Conservation (phyloP, 1,140 invertebrate species). For the Oppia nitens region DNA sequence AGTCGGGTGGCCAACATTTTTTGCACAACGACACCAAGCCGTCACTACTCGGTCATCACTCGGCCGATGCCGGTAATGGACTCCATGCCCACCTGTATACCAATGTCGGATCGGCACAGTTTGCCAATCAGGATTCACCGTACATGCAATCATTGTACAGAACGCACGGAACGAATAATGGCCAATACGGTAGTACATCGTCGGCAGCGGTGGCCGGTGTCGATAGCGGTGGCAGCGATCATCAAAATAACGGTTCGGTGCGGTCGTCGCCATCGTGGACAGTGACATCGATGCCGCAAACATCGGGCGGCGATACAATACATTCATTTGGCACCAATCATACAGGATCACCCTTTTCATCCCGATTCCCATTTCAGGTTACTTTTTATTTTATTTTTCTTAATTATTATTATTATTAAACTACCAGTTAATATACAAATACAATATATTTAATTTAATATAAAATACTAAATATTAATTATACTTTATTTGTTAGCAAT, state of each 20-base stretch:
- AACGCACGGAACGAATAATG: too few species aligned
- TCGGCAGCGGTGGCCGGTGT: too few species aligned
- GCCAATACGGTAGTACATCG: too few species aligned
- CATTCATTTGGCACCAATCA: neutral
- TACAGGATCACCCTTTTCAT: constrained; percentile 8
- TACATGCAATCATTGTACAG: neutral
- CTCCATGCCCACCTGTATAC: neutral
- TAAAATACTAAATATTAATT: too few species aligned
- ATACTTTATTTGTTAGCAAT: too few species aligned
- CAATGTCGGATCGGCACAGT: too few species aligned
- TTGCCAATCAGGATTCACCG: neutral
- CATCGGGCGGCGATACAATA: neutral
- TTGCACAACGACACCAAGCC: neutral
- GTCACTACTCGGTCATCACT: too few species aligned
- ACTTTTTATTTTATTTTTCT: too few species aligned
- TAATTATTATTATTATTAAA: too few species aligned
- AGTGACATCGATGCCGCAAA: neutral
- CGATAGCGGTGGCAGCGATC: neutral
- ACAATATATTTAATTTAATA: too few species aligned
- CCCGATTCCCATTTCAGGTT: constrained; percentile 12
- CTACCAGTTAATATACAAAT: too few species aligned
- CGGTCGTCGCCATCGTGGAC: neutral
- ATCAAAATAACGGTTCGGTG: neutral
- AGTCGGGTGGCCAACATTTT: neutral
- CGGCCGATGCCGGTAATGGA: neutral